These are phyloP conservation scores for Copidosoma aretas DNA, from an alignment of 2,888 invertebrate genomes.

Conservation along the genomic window DNA sequence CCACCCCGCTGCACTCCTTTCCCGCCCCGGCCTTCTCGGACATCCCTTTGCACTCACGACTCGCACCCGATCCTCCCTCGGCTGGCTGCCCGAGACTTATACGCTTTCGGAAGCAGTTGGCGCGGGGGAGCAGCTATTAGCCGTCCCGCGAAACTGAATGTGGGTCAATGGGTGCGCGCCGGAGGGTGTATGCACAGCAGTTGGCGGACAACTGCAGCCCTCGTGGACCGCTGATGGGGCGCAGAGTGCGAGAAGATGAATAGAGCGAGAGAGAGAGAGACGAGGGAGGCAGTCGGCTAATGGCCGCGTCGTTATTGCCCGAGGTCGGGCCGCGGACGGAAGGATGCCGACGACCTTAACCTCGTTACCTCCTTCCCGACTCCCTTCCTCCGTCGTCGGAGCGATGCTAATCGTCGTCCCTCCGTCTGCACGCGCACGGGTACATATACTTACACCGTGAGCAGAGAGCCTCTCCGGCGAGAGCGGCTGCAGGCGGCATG, in stretches of 20 bases:
- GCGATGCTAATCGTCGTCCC: background rate
- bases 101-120: background rate
- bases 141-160: conserved; percentile 2
- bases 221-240: background rate
- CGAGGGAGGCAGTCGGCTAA: no score
- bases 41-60: conserved; percentile 60
- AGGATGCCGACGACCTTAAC: conserved; percentile 47
- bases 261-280: conserved; percentile 10
- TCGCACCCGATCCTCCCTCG: background rate
- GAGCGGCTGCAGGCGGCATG: conserved; percentile 42
- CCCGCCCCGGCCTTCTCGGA: conserved; percentile 40
- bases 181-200: background rate
- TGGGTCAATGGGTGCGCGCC: conserved; percentile 33
- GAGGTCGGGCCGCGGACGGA: conserved; percentile 43
- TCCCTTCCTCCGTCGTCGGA: no score
- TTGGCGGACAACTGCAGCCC: background rate
- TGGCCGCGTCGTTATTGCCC: conserved; percentile 40
- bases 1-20: background rate
- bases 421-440: background rate
- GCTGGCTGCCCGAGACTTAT: no score
- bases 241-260: background rate
- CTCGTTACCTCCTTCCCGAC: conserved; percentile 48
- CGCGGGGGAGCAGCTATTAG: conserved; percentile 16
- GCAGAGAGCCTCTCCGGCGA: conserved; percentile 36
- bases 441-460: background rate